These are phyloP conservation scores for Cotesia glomerata DNA, from an alignment of 1,140 invertebrate genomes.

Conservation along the genomic window DNA sequence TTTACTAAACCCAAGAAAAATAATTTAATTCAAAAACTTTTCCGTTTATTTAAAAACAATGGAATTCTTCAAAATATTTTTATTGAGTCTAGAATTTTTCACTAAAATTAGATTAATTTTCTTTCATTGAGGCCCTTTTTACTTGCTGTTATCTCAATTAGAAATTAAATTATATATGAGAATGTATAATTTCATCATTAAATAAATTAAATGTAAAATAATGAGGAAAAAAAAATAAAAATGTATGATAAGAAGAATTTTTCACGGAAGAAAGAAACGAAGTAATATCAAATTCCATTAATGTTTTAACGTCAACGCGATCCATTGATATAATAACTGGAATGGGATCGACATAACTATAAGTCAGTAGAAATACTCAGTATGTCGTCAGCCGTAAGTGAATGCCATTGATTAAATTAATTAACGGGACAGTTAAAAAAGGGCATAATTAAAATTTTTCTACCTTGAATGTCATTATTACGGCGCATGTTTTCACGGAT, in stretches of 20 bases:
- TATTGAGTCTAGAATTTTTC: too few relatives aligned
- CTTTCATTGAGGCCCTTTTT: too few relatives aligned
- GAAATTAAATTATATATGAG: too few relatives aligned
- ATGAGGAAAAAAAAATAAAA: too few relatives aligned
- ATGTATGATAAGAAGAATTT: not conserved
- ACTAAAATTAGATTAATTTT: too few relatives aligned
- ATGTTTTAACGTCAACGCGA: not conserved
- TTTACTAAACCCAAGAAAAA: too few relatives aligned
- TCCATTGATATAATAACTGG: not conserved
- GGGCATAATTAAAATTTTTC: slow-evolving; percentile 10
- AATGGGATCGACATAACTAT: not conserved
- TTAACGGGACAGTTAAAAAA: slow-evolving; percentile 20
- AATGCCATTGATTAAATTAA: not conserved
- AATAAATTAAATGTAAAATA: too few relatives aligned
- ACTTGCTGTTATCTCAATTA: too few relatives aligned
- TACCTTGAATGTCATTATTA: not conserved
- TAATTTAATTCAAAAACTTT: too few relatives aligned
- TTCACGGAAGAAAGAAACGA: not conserved
- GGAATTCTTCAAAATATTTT: too few relatives aligned
- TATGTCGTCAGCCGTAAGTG: not conserved
- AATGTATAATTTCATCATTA: too few relatives aligned
- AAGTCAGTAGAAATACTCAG: not conserved
- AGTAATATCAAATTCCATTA: slow-evolving; percentile 5
- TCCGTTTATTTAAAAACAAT: too few relatives aligned
- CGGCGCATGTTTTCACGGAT: not conserved